Evolutionary conservation across 2,113 vertebrate species (phyloP), one percentile per base, ranked within the genome.

Genomic region (Apteryx owenii): DNA sequence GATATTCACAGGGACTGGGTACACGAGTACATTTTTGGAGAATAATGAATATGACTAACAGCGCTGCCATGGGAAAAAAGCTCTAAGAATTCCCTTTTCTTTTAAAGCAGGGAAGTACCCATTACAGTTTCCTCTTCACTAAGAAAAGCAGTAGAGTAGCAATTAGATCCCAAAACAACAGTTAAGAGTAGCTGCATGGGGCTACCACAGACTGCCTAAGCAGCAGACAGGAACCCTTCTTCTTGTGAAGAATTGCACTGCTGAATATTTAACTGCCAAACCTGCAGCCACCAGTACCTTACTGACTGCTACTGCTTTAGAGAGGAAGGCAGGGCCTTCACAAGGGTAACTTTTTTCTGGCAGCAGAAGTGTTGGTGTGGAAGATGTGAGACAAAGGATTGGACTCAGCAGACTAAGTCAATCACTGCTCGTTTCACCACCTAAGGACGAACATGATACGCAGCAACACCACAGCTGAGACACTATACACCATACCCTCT

Each of bases 51-150:
- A 88, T 93, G 89, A 95, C 92, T 95, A 96, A 91, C 36, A 54
- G 23, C 23, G 60, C 36, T n/a, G 73, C 26, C 91, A 94, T 78
- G 85, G 93, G 94, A 93, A 96, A 94, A 97, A 95, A 71, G 64
- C 46, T 78, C 79, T 54, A 89, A 96, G 96, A 96, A 97, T 75
- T 90, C 95, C 72, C 65, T 93, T 82, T 95, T 95, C 77, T 90
- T 93, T 90, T 73, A 90, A 92, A 89, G 66, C 73, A 95, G 86
- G 90, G 84, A 96, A 96, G 68, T 83, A 95, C 70, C 1, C 2
- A 18, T 85, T 88, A 60, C 44, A 71, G 91, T 46, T 96, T 93
- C 91, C 95, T 95, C 87, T 70, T 85, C 12, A 7, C 33, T 48
- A 85, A 80, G 75, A 88, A 28, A 69, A 87, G 89, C 19, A 50